Conservation (phyloP, 2,888 invertebrate genomes). For the Anagyrus pseudococci region DNA sequence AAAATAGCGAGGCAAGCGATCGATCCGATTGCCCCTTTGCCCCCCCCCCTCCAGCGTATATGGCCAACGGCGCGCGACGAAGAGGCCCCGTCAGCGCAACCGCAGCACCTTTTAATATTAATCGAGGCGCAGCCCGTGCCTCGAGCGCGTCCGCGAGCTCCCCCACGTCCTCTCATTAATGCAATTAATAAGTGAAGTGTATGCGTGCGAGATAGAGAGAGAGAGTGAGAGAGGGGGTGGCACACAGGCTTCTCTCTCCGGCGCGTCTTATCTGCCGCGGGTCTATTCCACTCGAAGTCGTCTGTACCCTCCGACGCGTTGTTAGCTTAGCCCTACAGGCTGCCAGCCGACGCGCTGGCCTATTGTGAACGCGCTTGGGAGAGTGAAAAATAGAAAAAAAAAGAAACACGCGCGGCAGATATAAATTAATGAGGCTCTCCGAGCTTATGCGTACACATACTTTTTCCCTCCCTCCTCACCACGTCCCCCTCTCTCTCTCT, state of each 20-base stretch:
- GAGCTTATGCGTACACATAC: background rate
- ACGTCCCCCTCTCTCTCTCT: background rate
- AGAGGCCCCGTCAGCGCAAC: constrained; percentile 21
- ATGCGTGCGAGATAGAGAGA: background rate
- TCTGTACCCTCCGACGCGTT: constrained; percentile 14
- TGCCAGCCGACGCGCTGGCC: background rate
- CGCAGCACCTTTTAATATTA: constrained; percentile 27
- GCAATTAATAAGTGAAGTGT: constrained; percentile 33
- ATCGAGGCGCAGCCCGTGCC: constrained; percentile 8
- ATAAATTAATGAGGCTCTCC: constrained; percentile 14
- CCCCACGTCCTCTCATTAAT: too few relatives aligned
- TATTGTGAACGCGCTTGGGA: background rate
- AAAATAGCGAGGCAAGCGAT: too few relatives aligned
- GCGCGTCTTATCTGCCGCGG: constrained; percentile 19
- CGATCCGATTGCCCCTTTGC: too few relatives aligned
- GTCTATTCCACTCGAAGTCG: constrained; percentile 23
- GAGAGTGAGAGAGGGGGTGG: background rate
- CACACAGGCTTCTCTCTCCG: background rate
- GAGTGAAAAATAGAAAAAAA: background rate
- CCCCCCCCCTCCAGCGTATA: background rate
- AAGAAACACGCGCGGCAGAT: background rate
- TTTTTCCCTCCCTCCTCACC: background rate
- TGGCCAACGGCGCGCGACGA: background rate
- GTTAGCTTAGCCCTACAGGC: background rate
- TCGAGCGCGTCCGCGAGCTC: background rate